Evolutionary conservation across 2,888 invertebrate genomes (phyloP), one percentile per base, ranked within the genome.

Genomic region (Mesochorus sp.): DNA sequence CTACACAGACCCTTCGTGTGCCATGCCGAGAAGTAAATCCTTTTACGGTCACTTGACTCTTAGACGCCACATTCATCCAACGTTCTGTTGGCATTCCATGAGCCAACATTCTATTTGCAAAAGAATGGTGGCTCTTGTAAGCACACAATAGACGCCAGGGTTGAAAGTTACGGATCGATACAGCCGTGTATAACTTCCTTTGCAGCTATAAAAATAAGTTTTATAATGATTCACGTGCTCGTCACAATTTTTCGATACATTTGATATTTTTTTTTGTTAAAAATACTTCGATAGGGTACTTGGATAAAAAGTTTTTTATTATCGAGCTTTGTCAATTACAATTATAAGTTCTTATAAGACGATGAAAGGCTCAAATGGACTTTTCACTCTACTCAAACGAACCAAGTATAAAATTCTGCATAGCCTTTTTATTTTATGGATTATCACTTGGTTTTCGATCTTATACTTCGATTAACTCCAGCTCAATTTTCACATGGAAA

Each of bases 1-100:
- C 37, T 12, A 57, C n/a, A 59, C 42, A 42, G 26, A 59, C 42
- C 12, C 8, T 59, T 59, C 8, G 19, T 26, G 42, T 8, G 1
- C 8, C 10, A 8, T 59, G 37, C 21, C 57, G 19, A 37, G 57
- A 68, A 55, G 75, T 71, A 68, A 75, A 72, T 78, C 75, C 76
- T 77, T 80, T 80, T 80, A 76, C 73, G 71, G 73, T 75, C 78
- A 78, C 78, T 78, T 78, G 80, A 79, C 64, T 80, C 57, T 31
- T 31, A 66, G 57, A 70, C 70, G 70, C 64, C 49, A 55, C 55
- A 68, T 51, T 70, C 47, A 42, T 24, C 26, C 12, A n/a, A 19
- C 39, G 26, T 39, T 53, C 66, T 49, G 67, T 28, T 34, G 37
- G 49, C 57, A 39, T 64, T 64, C 76, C 64, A 70, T 64, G 62